Evolutionary conservation across 2,888 invertebrate genomes (phyloP).

Genomic region (Diloba caeruleocephala): DNA sequence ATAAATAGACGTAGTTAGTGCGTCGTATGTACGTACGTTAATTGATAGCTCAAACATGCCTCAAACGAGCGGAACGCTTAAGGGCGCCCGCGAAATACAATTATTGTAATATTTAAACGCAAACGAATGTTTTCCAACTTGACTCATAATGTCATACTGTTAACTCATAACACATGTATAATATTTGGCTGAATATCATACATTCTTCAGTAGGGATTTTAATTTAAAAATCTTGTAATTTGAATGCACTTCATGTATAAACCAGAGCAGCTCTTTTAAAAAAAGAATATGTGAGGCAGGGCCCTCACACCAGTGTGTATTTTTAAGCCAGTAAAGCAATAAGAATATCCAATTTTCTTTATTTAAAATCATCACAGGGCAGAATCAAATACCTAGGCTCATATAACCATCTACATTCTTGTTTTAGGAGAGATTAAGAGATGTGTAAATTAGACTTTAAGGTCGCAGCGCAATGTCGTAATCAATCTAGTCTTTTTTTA

Average conservation of each 20-base stretch:
- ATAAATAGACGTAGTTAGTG: conserved; percentile 4
- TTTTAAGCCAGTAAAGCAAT: no score
- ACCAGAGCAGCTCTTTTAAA: conserved; percentile 1
- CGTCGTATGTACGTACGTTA: conserved; percentile 16
- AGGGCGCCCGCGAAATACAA: conserved; percentile 19
- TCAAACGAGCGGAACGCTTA: conserved; percentile 18
- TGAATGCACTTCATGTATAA: conserved; percentile 1
- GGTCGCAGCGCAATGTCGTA: no score
- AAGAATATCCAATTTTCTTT: no score
- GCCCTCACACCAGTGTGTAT: background rate
- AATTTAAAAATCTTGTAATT: conserved; percentile 15
- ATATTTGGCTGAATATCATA: conserved; percentile 6
- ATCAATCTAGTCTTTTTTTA: no score
- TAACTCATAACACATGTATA: no score
- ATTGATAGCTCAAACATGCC: conserved; percentile 14
- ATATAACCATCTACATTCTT: no score
- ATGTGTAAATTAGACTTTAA: no score
- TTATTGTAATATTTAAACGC: conserved; percentile 31
- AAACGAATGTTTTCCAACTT: conserved; percentile 36
- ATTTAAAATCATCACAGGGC: no score
- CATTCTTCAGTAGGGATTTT: conserved; percentile 8
- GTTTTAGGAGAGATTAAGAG: no score
- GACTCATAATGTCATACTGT: background rate
- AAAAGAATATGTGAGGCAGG: no score
- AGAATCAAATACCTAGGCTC: no score